These are phyloP conservation scores for Arremon aurantiirostris DNA, from an alignment of 2,797 vertebrate genomes.

Conservation along the genomic window DNA sequence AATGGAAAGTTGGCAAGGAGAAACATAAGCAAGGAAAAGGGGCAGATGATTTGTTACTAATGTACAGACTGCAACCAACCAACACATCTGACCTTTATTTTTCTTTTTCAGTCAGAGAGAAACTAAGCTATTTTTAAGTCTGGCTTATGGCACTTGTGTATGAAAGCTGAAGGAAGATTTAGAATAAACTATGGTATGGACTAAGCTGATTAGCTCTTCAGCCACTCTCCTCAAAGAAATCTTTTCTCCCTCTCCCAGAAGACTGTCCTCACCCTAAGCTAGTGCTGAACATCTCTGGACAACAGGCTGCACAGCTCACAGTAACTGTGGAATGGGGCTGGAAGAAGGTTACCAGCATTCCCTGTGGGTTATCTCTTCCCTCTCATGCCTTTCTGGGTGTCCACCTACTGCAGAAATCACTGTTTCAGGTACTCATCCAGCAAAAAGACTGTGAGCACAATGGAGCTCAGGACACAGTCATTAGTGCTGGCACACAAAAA, in stretches of 20 bases:
- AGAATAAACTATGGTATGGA: neutral
- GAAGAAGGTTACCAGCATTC: neutral
- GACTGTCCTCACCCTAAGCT: neutral
- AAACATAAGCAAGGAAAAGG: neutral
- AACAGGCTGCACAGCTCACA: neutral
- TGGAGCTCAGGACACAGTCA: neutral
- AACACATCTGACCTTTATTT: neutral
- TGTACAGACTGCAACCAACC: constrained; percentile 4
- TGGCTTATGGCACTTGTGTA: neutral
- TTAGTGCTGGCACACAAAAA: neutral
- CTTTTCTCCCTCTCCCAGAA: neutral
- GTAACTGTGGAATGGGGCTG: neutral
- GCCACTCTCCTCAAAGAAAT: neutral
- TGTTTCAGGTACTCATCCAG: neutral
- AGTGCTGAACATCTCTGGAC: neutral
- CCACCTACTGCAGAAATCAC: neutral
- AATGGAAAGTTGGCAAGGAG: constrained; percentile 28
- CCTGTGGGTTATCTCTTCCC: neutral
- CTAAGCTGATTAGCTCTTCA: neutral
- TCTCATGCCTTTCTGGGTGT: neutral
- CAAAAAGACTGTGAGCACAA: neutral
- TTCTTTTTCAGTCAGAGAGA: neutral
- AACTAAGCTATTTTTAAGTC: constrained; percentile 25
- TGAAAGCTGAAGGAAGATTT: neutral
- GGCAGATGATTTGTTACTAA: neutral